Evolutionary conservation across 2,888 invertebrate species (phyloP), one percentile per base, ranked within the genome.

Genomic region (Hemaris fuciformis): DNA sequence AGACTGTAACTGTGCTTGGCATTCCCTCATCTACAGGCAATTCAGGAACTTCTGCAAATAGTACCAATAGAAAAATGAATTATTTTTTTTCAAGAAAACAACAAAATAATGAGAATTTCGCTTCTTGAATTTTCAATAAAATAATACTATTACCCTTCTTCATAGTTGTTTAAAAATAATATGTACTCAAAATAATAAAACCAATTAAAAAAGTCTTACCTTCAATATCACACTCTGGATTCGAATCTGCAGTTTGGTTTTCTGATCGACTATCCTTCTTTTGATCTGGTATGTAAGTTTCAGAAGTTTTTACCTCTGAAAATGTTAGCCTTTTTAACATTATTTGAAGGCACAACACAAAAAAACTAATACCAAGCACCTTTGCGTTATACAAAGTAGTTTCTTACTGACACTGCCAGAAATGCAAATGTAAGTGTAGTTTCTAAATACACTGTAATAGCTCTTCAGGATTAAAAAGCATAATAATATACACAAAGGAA

Each of bases 1-100:
- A 89, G 41, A 97, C 91, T 2, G 96, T 96, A 25, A 98, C 98
- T 3, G 98, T 98, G 53, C 76, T 86, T 4, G 91, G 90, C 63
- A 90, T 73, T 27, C 85, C 83, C 59, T 87, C 86, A 69, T 89
- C 89, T 70, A 78, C 64, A 1, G 87, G 84, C 63, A 87, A 69
- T 2, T 87, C 88, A 6, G 82, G 82, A 59, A 84, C 77, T 63
- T 74, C 85, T 87, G 57, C 59, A 66, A 62, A 27, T 31, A 0
- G 10, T n/a, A 53, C 7, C 15, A 31, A 27, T n/a, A n/a, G n/a
- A 48, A n/a, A n/a, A 48, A 25, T 3, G 15, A 25, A 1, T n/a
- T 10, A 38, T 13, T 2, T 10, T 31, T 31, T 8, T 2, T 25
- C 25, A 3, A n/a, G n/a, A n/a, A n/a, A n/a, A n/a, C n/a, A n/a